Base-by-base conservation (phyloP, 2,113 vertebrate species). In the Pelobates fuscus region DNA sequence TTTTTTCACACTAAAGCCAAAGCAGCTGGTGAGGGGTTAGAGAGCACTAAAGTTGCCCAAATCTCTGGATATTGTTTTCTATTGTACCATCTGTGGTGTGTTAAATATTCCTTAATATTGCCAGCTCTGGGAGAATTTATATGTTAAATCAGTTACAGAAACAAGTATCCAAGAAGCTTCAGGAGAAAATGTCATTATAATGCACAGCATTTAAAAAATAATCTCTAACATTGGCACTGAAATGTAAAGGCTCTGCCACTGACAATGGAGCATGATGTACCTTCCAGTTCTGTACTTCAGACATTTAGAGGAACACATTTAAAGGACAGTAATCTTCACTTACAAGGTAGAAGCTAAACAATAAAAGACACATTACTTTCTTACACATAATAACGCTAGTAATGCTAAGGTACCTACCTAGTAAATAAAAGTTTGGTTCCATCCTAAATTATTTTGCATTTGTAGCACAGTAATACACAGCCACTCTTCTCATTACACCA, bases 101-200 rank as follows among this genome's bases (percentile, higher is more conserved):
- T 88, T 91, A 91, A 92, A 90, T 90, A 92, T 91, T 88, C 90
- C 83, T 49, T 8, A 86, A 79, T 89, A 91, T 86, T 91, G 88
- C 92, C 92, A 93, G 90, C 83, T 86, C 88, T 88, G 81, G 78
- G 65, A 77, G 86, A 90, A 92, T 91, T 92, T 91, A 86, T 91
- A 93, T 90, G 87, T 90, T 90, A 92, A 92, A 86, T 84, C 24
- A 0, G 78, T 86, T 87, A 72, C 79, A 83, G 77, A 83, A 88
- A 86, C 85, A 67, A 82, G 30, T 54, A 83, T 90, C 80, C 84
- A 88, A 88, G 84, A 86, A 81, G 67, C 78, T 86, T 89, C 26
- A 81, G 63, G 52, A 75, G 61, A 79, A 79, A 65, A 64, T 64
- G 23, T 15, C 79, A 81, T 87, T 83, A 83, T 82, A 86, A 77